Evolutionary conservation across 2,888 invertebrate species (phyloP).

Genomic region (Odontocolon sp.): DNA sequence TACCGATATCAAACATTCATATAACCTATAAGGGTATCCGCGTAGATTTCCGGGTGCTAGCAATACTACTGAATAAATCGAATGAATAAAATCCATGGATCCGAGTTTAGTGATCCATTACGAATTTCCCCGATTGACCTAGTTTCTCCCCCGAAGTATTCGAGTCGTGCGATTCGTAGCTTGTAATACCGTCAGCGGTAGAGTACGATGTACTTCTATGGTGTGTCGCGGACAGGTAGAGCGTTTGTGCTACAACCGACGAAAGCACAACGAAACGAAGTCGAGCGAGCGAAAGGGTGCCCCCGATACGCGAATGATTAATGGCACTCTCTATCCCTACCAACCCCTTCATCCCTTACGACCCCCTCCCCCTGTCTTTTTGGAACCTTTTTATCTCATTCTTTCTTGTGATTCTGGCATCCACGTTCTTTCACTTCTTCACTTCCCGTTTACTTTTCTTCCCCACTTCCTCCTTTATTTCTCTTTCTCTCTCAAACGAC

Average conservation of each 20-base stretch:
- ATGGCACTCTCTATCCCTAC: constrained; percentile 61
- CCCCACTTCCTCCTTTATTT: constrained; percentile 34
- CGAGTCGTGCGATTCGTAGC: background rate
- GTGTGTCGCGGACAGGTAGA: constrained; percentile 24
- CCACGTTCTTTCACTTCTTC: background rate
- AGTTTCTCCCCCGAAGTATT: background rate
- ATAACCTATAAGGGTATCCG: too few species aligned
- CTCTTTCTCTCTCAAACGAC: constrained; percentile 48
- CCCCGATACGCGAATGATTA: constrained; percentile 68
- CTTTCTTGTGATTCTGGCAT: constrained; percentile 7
- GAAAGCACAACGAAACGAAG: constrained; percentile 43
- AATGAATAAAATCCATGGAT: background rate
- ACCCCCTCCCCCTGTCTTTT: background rate
- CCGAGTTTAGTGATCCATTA: background rate
- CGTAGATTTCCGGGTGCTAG: too few species aligned
- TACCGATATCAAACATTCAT: too few species aligned
- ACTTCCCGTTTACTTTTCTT: constrained; percentile 17
- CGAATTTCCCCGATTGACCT: background rate
- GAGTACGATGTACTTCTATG: background rate
- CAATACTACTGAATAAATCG: background rate
- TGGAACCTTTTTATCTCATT: constrained; percentile 6
- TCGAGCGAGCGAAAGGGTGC: background rate
- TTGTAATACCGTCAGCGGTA: background rate
- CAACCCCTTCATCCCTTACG: constrained; percentile 1
- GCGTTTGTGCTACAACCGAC: constrained; percentile 15